A percentile compares a stretch with the other conserved stretches of the same genome.
Conservation (phyloP, 2,888 invertebrate species). For the Hofmannophila pseudospretella region DNA sequence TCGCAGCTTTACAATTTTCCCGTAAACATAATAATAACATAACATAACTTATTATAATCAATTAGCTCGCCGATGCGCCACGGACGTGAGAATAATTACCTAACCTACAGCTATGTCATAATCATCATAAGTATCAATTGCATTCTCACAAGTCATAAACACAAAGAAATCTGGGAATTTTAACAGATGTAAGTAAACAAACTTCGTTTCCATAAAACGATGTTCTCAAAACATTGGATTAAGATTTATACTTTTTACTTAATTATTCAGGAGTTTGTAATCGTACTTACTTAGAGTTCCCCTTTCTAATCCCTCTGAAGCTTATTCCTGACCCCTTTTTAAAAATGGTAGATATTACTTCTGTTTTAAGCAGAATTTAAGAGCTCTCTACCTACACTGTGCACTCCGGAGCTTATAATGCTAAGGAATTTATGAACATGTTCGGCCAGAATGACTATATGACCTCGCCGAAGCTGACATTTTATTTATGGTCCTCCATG, state of each 20-base stretch:
- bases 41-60: no score
- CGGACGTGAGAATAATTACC: no score
- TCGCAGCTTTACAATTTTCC: no score
- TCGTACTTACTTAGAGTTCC: conserved; percentile 19
- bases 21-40: no score
- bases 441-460: neutral
- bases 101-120: no score
- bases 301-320: conserved; percentile 30
- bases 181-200: no score
- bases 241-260: conserved; percentile 11
- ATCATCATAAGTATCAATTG: no score
- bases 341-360: conserved; percentile 22
- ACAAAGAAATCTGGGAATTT: no score
- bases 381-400: neutral
- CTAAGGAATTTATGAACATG: neutral
- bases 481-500: neutral
- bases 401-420: neutral
- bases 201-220: no score
- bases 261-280: conserved; percentile 38
- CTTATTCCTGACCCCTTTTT: conserved; percentile 21
- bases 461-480: neutral
- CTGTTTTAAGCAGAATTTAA: conserved; percentile 1
- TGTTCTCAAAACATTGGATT: neutral
- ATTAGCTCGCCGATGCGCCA: no score
- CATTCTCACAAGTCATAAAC: no score